Percentiles rank a stretch among this genome's conserved stretches.
Conservation (phyloP, 2,888 invertebrate genomes). For the Harpalus rubripes region DNA sequence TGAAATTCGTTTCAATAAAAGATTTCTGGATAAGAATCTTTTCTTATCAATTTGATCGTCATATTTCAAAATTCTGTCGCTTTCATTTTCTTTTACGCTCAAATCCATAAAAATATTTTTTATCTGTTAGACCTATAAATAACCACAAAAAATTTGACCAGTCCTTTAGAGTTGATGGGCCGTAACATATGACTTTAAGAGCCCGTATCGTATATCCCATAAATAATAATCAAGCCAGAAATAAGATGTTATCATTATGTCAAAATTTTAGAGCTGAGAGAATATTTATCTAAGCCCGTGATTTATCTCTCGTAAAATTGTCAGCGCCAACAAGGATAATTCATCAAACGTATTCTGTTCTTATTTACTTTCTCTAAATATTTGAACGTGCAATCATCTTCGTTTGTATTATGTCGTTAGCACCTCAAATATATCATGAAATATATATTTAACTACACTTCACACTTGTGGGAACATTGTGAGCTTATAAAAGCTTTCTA, state of each 20-base stretch:
- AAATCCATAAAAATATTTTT: constrained; percentile 16
- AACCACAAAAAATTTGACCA: constrained; percentile 42
- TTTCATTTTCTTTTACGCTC: constrained; percentile 18
- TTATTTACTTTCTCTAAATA: constrained; percentile 53
- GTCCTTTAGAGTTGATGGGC: constrained; percentile 32
- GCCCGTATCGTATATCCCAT: constrained; percentile 59
- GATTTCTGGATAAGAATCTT: neutral
- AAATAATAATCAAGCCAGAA: constrained; percentile 64
- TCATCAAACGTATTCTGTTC: constrained; percentile 37
- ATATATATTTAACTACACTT: constrained; percentile 27
- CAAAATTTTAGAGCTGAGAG: constrained; percentile 58
- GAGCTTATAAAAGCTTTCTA: constrained; percentile 21
- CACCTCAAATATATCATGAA: constrained; percentile 26
- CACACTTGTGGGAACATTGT: constrained; percentile 24
- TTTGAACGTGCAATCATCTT: constrained; percentile 35
- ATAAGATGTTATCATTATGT: constrained; percentile 67
- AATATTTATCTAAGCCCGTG: constrained; percentile 60
- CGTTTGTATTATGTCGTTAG: constrained; percentile 14
- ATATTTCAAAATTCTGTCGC: neutral
- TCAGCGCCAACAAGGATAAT: constrained; percentile 34
- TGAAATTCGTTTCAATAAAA: neutral
- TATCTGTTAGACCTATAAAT: constrained; percentile 28
- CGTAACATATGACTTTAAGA: constrained; percentile 55
- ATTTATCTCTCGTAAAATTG: constrained; percentile 64
- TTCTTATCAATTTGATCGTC: neutral